Evolutionary conservation across 2,797 vertebrate genomes (phyloP), one percentile per base, ranked within the genome.

Genomic region (Fringilla coelebs): DNA sequence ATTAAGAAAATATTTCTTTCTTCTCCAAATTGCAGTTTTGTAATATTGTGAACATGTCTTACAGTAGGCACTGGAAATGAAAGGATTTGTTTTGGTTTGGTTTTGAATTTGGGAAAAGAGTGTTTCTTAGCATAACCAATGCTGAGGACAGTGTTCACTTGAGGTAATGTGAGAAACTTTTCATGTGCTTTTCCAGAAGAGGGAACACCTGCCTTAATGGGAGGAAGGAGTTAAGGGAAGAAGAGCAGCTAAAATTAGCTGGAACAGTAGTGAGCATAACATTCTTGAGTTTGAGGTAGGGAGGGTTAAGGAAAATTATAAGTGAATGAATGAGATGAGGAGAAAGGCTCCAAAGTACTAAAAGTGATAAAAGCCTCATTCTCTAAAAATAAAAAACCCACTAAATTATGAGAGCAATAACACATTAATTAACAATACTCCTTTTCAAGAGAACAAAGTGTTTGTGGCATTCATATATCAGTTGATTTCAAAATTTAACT

Each of bases 191-290:
- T 92, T 45, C 63, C 28, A 28, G 62, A 52, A 73, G 80, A 78
- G 90, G 85, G 71, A 88, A 60, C 12, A 32, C 57, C 74, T 93
- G 82, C 34, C 26, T 77, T 81, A n/a, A 36, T 3, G 6, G 41
- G 54, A 89, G 51, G 78, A 82, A 93, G 72, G 84, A 91, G 17
- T 62, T 73, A 82, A 95, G 57, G 51, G 58, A 89, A 88, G 78
- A 74, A 65, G 80, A 90, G 73, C 89, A 91, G 57, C 61, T 79
- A 75, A 94, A 55, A 82, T 85, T 74, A 77, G 38, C 87, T 88
- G 79, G 51, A 94, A 80, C 58, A 70, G 22, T 46, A 74, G 45
- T 28, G 28, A 76, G 40, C 31, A 2, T 65, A 54, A 13, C 25
- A 34, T 89, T 88, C 60, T 76, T 16, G 9, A 48, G 20, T 54